Evolutionary conservation across 2,888 invertebrate species (phyloP).

Genomic region (Cheilosia grossa): DNA sequence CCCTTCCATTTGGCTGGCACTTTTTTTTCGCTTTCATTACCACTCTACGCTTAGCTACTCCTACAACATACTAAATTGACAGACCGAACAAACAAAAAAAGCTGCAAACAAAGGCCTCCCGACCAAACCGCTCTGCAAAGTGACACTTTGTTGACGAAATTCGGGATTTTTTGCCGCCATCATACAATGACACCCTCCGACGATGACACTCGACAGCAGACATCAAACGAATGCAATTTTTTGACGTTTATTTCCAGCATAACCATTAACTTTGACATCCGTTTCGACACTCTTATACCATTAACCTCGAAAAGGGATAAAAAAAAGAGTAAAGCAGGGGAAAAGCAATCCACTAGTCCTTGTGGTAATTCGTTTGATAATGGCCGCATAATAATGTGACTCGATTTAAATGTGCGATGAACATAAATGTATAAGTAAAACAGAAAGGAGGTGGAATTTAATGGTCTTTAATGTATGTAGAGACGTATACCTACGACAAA

Average conservation of each 20-base stretch:
- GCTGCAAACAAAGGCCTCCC: too few relatives aligned
- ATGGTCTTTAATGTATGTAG: slow-evolving; percentile 23
- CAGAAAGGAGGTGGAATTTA: slow-evolving; percentile 30
- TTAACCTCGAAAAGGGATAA: slow-evolving; percentile 7
- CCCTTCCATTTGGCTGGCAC: too few relatives aligned
- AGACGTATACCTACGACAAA: slow-evolving; percentile 14
- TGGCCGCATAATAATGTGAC: slow-evolving; percentile 14
- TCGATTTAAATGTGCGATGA: slow-evolving; percentile 45
- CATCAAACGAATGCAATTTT: slow-evolving; percentile 4
- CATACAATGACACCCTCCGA: neutral
- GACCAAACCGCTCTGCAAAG: too few relatives aligned
- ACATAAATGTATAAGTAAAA: slow-evolving; percentile 13
- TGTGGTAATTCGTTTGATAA: slow-evolving; percentile 33
- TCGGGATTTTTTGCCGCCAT: neutral
- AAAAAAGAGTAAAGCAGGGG: neutral
- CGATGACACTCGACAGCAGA: neutral
- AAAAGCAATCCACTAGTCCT: slow-evolving; percentile 17
- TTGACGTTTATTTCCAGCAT: slow-evolving; percentile 8
- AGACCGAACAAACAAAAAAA: too few relatives aligned
- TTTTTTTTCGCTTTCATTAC: too few relatives aligned
- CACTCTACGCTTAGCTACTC: too few relatives aligned
- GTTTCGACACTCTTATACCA: slow-evolving; percentile 11
- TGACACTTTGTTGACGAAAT: neutral
- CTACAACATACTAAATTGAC: too few relatives aligned
- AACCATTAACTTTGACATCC: slow-evolving; percentile 34